These are phyloP conservation scores for Eilema caniola DNA, from an alignment of 2,888 invertebrate species.

Conservation along the genomic window DNA sequence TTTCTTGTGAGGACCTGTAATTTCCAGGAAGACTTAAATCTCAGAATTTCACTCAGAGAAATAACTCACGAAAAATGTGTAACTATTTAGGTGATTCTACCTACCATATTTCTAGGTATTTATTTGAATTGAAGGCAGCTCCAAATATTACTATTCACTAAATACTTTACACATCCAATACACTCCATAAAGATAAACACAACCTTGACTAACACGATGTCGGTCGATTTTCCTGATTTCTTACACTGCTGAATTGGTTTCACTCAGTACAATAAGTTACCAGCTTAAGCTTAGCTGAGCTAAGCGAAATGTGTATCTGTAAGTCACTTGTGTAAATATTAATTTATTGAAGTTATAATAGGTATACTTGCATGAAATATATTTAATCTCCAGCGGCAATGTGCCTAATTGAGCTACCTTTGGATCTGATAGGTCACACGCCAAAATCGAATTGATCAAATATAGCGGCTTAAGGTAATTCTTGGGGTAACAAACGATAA, in stretches of 20 bases:
- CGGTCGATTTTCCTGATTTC: neutral
- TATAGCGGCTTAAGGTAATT: slow-evolving; percentile 30
- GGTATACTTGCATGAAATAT: too few species aligned
- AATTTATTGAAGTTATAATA: too few species aligned
- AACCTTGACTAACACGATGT: too few species aligned
- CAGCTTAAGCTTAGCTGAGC: too few species aligned
- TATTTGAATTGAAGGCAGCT: neutral
- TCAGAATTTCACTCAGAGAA: too few species aligned
- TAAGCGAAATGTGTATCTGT: too few species aligned
- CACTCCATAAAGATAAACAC: neutral
- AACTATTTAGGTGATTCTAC: neutral
- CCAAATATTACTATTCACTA: neutral
- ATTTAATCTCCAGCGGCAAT: neutral
- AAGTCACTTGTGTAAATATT: too few species aligned
- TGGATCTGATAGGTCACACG: neutral
- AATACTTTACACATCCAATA: neutral
- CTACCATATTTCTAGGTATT: too few species aligned
- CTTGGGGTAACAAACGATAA: slow-evolving; percentile 44
- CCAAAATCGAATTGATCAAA: neutral
- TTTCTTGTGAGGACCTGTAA: neutral
- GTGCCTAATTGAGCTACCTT: neutral
- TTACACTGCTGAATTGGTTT: neutral
- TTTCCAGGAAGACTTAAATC: too few species aligned
- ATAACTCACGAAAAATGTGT: neutral
- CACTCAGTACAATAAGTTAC: neutral